A percentile compares a stretch with the other conserved stretches of the same genome.
These are phyloP conservation scores for Calcarius ornatus DNA, from an alignment of 2,113 vertebrate genomes.

Conservation along the genomic window DNA sequence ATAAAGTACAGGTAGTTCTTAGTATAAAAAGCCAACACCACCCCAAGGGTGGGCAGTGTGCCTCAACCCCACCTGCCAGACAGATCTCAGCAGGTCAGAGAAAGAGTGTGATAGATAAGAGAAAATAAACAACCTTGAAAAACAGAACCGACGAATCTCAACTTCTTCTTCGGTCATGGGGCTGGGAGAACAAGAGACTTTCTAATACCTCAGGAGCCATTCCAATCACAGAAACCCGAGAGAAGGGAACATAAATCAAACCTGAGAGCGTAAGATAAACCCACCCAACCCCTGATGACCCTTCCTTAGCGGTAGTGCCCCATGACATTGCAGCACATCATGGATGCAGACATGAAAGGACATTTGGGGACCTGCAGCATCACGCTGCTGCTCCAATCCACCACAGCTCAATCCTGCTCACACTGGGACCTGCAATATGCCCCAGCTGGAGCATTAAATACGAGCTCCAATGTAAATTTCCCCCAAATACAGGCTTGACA, in stretches of 20 bases:
- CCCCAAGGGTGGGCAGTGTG: too few species aligned
- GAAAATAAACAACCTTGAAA: too few species aligned
- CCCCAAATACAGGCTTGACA: background rate
- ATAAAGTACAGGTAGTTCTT: too few species aligned
- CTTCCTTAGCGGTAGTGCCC: background rate
- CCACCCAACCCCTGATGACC: background rate
- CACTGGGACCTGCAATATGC: accelerated
- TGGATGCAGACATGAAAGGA: background rate
- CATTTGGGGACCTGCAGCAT: background rate
- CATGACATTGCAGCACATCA: accelerated
- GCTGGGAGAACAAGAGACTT: too few species aligned
- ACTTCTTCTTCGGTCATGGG: too few species aligned
- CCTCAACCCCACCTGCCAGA: too few species aligned
- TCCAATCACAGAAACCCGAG: too few species aligned
- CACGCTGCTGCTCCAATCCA: background rate
- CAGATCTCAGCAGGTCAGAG: too few species aligned
- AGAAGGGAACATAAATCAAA: background rate
- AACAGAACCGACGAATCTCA: too few species aligned
- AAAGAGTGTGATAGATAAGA: too few species aligned
- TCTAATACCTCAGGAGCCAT: too few species aligned
- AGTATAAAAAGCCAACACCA: too few species aligned
- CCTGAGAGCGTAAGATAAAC: background rate
- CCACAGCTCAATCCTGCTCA: background rate
- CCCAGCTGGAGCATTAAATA: background rate
- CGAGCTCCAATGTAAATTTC: accelerated